Percentiles rank a stretch among this genome's conserved stretches.
phyloP scores from a whole-genome alignment of 2,888 invertebrate genomes.

The Chrysolina americana region DNA sequence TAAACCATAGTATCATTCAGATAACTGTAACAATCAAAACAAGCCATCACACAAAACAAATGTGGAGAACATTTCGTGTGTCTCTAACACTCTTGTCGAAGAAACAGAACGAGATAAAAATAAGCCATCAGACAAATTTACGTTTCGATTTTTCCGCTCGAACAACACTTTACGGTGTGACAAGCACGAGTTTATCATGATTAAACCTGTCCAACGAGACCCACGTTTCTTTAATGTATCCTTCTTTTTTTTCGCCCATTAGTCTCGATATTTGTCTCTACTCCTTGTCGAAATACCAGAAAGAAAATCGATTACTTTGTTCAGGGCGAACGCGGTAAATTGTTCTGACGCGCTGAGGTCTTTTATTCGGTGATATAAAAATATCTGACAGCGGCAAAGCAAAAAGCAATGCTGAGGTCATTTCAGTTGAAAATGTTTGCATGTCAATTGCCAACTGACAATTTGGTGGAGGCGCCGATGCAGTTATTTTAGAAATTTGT shows the following conservation, averaged over 20 bases:
- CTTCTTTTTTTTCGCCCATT: slow-evolving; percentile 34
- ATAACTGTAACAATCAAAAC: no score
- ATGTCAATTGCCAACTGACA: no score
- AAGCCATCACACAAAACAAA: background rate
- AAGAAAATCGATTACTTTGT: slow-evolving; percentile 8
- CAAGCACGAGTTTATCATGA: slow-evolving; percentile 45
- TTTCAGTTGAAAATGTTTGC: no score
- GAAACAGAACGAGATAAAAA: background rate
- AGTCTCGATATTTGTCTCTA: slow-evolving; percentile 47
- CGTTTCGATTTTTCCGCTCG: slow-evolving; percentile 16
- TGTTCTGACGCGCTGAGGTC: background rate
- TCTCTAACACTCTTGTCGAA: background rate
- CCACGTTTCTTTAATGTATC: background rate
- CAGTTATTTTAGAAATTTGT: no score
- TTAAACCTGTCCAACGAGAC: slow-evolving; percentile 38
- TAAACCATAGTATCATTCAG: no score
- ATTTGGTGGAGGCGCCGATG: no score
- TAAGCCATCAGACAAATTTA: slow-evolving; percentile 21
- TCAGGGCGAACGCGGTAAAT: slow-evolving; percentile 1
- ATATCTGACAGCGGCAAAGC: no score
- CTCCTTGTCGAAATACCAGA: background rate
- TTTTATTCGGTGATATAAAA: background rate
- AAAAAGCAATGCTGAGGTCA: no score
- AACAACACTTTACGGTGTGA: slow-evolving; percentile 28
- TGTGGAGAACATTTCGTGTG: background rate